Evolutionary conservation across 2,888 invertebrate species (phyloP).

Genomic region (Cheilosia vulpina): DNA sequence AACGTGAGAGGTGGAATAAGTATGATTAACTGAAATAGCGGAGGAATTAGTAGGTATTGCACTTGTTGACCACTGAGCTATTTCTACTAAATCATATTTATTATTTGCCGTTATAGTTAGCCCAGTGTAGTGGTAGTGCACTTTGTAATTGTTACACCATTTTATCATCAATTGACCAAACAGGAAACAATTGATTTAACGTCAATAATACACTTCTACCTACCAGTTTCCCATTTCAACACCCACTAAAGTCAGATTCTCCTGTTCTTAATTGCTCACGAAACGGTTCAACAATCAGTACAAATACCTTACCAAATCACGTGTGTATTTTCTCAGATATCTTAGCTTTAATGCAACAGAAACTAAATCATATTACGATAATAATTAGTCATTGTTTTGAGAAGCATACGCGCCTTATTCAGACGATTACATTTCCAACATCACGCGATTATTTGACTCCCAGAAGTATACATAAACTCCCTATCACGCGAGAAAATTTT

Average conservation of each 20-base stretch:
- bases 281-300: neutral
- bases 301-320: neutral
- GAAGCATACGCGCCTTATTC: conserved; percentile 43
- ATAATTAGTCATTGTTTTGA: conserved; percentile 71
- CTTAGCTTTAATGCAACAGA: neutral
- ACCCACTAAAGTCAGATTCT: neutral
- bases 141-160: too few species aligned
- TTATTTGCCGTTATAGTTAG: too few species aligned
- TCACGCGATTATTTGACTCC: conserved; percentile 59
- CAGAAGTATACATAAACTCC: conserved; percentile 33
- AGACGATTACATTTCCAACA: conserved; percentile 52
- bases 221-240: neutral
- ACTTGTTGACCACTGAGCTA: too few species aligned
- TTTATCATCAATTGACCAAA: too few species aligned
- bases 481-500: conserved; percentile 35
- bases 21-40: too few species aligned
- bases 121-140: too few species aligned
- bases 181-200: too few species aligned
- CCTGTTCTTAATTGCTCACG: neutral
- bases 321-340: conserved; percentile 28
- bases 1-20: too few species aligned
- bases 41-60: too few species aligned
- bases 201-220: neutral
- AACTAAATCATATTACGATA: conserved; percentile 49
- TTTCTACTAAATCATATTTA: too few species aligned